A percentile compares a stretch with the other conserved stretches of the same genome.
phyloP scores from a whole-genome alignment of 1,140 invertebrate species.

The Patella vulgata region DNA sequence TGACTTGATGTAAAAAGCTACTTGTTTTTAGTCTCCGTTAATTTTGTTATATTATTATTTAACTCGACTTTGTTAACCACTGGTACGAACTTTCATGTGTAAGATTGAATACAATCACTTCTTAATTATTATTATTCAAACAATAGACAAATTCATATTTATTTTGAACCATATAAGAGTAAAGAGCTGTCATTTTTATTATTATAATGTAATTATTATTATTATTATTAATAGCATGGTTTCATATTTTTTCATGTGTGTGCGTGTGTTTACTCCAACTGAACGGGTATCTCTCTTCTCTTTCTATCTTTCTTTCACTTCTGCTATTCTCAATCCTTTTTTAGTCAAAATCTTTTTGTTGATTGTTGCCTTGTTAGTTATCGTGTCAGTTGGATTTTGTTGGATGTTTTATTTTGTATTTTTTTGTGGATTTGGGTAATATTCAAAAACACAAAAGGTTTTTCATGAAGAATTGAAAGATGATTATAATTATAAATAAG shows the following conservation, averaged over 20 bases:
- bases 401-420: conserved; percentile 10
- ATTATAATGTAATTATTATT: conserved; percentile 11
- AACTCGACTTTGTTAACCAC: conserved; percentile 51
- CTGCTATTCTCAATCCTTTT: too few species aligned
- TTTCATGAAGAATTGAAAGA: too few species aligned
- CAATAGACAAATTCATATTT: conserved; percentile 28
- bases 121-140: conserved; percentile 20
- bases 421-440: neutral
- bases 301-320: conserved; percentile 7
- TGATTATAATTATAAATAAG: too few species aligned
- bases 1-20: conserved; percentile 19
- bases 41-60: conserved; percentile 48
- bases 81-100: too few species aligned
- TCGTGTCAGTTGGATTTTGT: conserved; percentile 9
- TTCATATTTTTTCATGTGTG: conserved; percentile 24
- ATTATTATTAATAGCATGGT: conserved; percentile 18
- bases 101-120: conserved; percentile 24
- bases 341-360: too few species aligned
- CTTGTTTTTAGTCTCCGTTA: conserved; percentile 38
- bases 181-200: neutral
- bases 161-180: conserved; percentile 27
- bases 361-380: too few species aligned
- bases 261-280: conserved; percentile 25
- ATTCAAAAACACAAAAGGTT: too few species aligned
- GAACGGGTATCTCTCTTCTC: conserved; percentile 30